Evolutionary conservation across 1,140 invertebrate species (phyloP).

Genomic region (Microplitis mediator): DNA sequence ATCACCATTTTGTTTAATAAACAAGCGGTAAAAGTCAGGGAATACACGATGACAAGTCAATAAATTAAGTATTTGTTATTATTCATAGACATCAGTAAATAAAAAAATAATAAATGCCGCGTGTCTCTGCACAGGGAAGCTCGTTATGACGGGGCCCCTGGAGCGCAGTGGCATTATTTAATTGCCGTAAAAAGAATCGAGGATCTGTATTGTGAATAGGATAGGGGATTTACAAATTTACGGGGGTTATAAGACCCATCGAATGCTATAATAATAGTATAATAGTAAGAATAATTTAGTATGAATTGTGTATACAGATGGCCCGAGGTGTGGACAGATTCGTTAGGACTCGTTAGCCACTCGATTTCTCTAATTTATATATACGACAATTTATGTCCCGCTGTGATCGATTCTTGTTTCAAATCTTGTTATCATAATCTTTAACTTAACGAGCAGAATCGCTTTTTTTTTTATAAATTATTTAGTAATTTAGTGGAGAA

Average conservation of each 20-base stretch:
- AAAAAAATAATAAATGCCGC: slow-evolving; percentile 34
- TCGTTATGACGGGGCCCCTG: slow-evolving; percentile 48
- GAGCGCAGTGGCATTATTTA: slow-evolving; percentile 49
- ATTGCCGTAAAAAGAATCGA: slow-evolving; percentile 1
- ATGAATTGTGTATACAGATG: slow-evolving; percentile 46
- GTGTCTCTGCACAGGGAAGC: slow-evolving; percentile 41
- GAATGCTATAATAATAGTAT: not conserved
- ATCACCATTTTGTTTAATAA: not conserved
- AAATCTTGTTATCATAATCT: not conserved
- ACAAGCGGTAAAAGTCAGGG: not conserved
- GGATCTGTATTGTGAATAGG: not conserved
- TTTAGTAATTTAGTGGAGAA: no score
- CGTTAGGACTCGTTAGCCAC: slow-evolving; percentile 53
- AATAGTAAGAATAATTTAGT: not conserved
- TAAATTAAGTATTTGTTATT: not conserved
- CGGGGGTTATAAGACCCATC: slow-evolving; percentile 12
- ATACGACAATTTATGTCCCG: slow-evolving; percentile 39
- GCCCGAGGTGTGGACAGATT: slow-evolving; percentile 51
- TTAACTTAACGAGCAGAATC: not conserved
- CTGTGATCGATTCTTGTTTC: slow-evolving; percentile 1
- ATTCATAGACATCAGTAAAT: not conserved
- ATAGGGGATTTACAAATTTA: slow-evolving; percentile 3
- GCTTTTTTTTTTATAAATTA: not conserved
- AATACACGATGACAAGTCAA: not conserved
- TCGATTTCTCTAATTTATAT: slow-evolving; percentile 33